Evolutionary conservation across 2,888 invertebrate species (phyloP), one percentile per base, ranked within the genome.

Genomic region (Torymus aiolomorphi): DNA sequence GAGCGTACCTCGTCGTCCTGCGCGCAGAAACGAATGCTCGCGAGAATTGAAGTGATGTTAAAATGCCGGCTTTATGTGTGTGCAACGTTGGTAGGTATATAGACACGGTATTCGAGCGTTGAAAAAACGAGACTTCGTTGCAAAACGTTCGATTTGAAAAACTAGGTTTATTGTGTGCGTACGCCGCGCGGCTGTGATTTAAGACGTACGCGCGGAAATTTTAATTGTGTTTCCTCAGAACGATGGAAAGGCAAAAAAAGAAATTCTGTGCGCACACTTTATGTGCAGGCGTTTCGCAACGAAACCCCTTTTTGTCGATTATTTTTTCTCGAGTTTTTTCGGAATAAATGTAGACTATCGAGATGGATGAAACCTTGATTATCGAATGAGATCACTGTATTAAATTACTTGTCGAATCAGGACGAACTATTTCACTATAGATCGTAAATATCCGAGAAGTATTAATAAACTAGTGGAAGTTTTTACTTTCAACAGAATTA

Each of bases 341-440:
- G 20, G 18, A 18, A 24, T 18, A 16, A 76, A 51, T 56, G 52
- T 31, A 31, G 31, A 31, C 31, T 31, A 31, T 31, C 31, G 31
- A 3, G 31, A 31, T 31, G 31, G 8, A 31, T 31, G 31, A 24
- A 49, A 8, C 71, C 79, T 72, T 66, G 66, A 24, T 62, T 76
- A 59, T 31, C n/a, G 24, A 76, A 76, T 67, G 76, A 57, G 80
- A 76, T 76, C 67, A 76, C 57, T 63, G 76, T 73, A 76, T 80
- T 71, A 56, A 71, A 57, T 31, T 31, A 31, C 5, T 31, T 31
- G 1, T 31, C 31, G 31, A 31, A 31, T 31, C 31, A 31, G 31
- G 8, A 31, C 3, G 31, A 31, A 31, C 31, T 31, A 31, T 31
- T 31, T 8, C 31, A 24, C 31, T 2, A 2, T 20, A 8, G 31